Evolutionary conservation across 2,888 invertebrate species (phyloP).

Genomic region (Pandemis corylana): DNA sequence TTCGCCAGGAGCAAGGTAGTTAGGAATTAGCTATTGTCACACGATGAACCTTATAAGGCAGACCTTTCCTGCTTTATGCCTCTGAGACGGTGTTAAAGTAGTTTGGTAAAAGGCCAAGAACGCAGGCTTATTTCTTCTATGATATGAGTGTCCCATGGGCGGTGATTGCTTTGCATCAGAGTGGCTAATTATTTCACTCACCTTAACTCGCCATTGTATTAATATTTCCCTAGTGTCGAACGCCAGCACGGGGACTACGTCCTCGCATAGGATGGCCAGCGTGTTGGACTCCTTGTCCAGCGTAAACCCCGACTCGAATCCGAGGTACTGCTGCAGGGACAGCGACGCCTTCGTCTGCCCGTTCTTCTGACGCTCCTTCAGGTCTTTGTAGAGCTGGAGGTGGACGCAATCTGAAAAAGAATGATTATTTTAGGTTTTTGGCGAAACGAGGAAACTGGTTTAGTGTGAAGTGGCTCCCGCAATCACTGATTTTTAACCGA

Average conservation of each 20-base stretch:
- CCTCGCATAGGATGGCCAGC: conserved; percentile 94
- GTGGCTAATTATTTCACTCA: conserved; percentile 45
- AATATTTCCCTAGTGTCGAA: conserved; percentile 94
- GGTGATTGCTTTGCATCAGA: too few relatives aligned
- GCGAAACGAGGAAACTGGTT: too few relatives aligned
- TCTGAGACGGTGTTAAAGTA: too few relatives aligned
- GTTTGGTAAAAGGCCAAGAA: too few relatives aligned
- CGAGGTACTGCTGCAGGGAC: conserved; percentile 94
- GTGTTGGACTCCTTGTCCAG: conserved; percentile 96
- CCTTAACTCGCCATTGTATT: conserved; percentile 92
- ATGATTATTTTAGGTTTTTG: conserved; percentile 11
- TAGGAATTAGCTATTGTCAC: too few relatives aligned
- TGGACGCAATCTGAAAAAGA: conserved; percentile 93
- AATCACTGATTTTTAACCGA: too few relatives aligned
- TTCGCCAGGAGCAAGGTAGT: too few relatives aligned
- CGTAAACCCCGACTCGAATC: conserved; percentile 94
- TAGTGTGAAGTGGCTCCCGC: too few relatives aligned
- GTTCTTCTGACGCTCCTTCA: conserved; percentile 94
- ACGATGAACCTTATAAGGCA: too few relatives aligned
- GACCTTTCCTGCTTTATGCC: too few relatives aligned
- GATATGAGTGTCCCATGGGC: too few relatives aligned
- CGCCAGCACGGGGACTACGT: conserved; percentile 93
- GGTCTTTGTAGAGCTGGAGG: conserved; percentile 94
- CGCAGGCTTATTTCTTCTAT: too few relatives aligned
- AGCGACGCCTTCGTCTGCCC: conserved; percentile 95